These are phyloP conservation scores for Bombus confusus DNA, from an alignment of 1,140 invertebrate species.

Conservation along the genomic window DNA sequence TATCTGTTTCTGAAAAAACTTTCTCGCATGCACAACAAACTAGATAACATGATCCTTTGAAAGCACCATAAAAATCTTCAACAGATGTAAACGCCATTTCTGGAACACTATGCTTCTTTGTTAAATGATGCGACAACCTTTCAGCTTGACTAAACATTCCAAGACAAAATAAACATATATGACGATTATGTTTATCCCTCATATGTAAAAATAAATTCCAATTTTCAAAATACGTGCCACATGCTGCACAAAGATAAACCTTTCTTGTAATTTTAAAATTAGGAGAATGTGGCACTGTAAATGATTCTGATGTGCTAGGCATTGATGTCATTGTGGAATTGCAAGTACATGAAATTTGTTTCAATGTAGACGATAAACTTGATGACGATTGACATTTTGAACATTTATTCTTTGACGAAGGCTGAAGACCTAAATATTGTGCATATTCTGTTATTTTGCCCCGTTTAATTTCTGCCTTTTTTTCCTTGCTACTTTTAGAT, in stretches of 20 bases:
- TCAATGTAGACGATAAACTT: constrained; percentile 84
- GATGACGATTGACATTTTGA: constrained; percentile 84
- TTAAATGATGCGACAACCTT: constrained; percentile 88
- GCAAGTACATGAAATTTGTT: constrained; percentile 84
- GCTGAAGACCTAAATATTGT: constrained; percentile 88
- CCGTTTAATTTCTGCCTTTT: constrained; percentile 67
- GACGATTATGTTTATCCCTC: constrained; percentile 89
- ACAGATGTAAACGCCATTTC: constrained; percentile 85
- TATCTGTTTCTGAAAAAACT: constrained; percentile 87
- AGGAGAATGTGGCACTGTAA: constrained; percentile 70
- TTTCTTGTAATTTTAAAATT: constrained; percentile 87
- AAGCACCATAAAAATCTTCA: constrained; percentile 86
- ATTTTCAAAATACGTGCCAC: constrained; percentile 91
- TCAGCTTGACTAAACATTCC: constrained; percentile 91
- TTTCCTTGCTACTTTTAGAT: constrained; percentile 58
- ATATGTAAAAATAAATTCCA: constrained; percentile 93
- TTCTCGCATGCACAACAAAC: constrained; percentile 91
- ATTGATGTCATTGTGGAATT: constrained; percentile 60
- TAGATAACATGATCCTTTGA: constrained; percentile 87
- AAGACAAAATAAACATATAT: constrained; percentile 90
- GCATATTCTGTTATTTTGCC: constrained; percentile 85
- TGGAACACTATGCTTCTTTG: constrained; percentile 88
- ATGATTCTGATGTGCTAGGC: constrained; percentile 71
- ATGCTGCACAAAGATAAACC: constrained; percentile 90
- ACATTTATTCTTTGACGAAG: constrained; percentile 86